phyloP scores from a whole-genome alignment of 2,113 vertebrate species.

The Tachycineta bicolor region DNA sequence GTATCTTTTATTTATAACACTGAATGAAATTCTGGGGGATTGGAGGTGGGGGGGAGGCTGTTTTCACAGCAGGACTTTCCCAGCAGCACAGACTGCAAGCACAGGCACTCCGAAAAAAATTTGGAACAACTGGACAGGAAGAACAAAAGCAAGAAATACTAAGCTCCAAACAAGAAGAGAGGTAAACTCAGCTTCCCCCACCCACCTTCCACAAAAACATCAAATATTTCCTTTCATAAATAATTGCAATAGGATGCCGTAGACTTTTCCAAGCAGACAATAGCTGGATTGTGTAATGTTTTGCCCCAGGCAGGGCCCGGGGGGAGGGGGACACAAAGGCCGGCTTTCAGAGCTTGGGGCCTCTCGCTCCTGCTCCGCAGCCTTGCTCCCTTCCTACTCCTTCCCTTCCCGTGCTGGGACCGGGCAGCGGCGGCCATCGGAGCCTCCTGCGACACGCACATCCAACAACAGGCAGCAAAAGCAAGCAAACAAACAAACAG shows the following conservation, averaged over 20 bases:
- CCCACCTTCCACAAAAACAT: conserved; percentile 78
- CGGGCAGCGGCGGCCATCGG: background rate
- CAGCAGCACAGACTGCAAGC: background rate
- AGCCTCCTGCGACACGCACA: background rate
- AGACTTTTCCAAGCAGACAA: conserved; percentile 84
- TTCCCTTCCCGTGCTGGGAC: background rate
- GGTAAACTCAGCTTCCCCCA: conserved; percentile 60
- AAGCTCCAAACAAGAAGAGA: background rate
- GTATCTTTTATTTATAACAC: background rate
- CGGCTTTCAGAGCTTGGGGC: conserved; percentile 74
- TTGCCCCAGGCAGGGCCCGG: conserved; percentile 76
- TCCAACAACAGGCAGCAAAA: background rate
- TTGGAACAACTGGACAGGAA: background rate
- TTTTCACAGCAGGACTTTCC: background rate
- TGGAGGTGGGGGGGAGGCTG: background rate
- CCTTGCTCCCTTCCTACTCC: background rate
- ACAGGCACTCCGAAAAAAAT: background rate
- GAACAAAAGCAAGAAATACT: conserved; percentile 21
- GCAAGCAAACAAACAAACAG: background rate
- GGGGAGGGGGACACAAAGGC: conserved; percentile 78
- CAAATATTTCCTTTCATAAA: conserved; percentile 90
- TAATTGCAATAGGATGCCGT: conserved; percentile 87
- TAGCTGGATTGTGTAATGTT: conserved; percentile 81
- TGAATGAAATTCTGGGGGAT: background rate
- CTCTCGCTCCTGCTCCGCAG: background rate